These are phyloP conservation scores for Caenorhabditis wallacei DNA, from an alignment of 2,888 invertebrate genomes.

Conservation along the genomic window DNA sequence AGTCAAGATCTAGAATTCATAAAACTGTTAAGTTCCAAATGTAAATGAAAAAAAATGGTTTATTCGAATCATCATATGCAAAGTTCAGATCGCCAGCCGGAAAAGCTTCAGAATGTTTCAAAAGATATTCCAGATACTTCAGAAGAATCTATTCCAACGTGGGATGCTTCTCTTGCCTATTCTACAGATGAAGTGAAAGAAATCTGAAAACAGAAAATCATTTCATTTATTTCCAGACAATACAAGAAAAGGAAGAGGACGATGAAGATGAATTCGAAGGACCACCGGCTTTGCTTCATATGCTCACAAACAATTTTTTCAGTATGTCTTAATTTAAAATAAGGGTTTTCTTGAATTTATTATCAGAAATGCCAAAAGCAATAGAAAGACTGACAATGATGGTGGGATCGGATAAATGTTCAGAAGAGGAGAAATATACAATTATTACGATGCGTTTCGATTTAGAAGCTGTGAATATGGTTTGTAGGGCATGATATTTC, in stretches of 20 bases:
- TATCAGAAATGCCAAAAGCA: conserved; percentile 42
- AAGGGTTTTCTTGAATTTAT: too few species aligned
- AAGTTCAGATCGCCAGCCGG: background rate
- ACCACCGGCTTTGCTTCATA: conserved; percentile 31
- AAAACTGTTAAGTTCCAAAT: conserved; percentile 62
- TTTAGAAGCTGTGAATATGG: conserved; percentile 57
- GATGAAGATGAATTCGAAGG: conserved; percentile 27
- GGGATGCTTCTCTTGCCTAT: conserved; percentile 39
- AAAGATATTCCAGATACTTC: conserved; percentile 3
- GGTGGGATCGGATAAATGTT: conserved; percentile 26
- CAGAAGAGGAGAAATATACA: conserved; percentile 35
- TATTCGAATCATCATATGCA: background rate
- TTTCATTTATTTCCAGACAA: conserved; percentile 7
- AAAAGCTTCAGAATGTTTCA: background rate
- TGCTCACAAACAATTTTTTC: conserved; percentile 51
- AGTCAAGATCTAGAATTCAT: conserved; percentile 74
- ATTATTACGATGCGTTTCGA: conserved; percentile 54
- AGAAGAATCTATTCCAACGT: conserved; percentile 24
- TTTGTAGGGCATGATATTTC: background rate
- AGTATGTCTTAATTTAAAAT: conserved; percentile 21
- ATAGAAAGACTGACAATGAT: conserved; percentile 45
- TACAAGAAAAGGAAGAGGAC: conserved; percentile 15
- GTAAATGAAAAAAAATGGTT: conserved; percentile 30
- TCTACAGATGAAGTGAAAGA: background rate
- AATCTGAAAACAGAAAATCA: too few species aligned